A percentile compares a stretch with the other conserved stretches of the same genome.
Evolutionary conservation across 2,113 vertebrate genomes (phyloP).

Genomic region (Rousettus leschenaultii): DNA sequence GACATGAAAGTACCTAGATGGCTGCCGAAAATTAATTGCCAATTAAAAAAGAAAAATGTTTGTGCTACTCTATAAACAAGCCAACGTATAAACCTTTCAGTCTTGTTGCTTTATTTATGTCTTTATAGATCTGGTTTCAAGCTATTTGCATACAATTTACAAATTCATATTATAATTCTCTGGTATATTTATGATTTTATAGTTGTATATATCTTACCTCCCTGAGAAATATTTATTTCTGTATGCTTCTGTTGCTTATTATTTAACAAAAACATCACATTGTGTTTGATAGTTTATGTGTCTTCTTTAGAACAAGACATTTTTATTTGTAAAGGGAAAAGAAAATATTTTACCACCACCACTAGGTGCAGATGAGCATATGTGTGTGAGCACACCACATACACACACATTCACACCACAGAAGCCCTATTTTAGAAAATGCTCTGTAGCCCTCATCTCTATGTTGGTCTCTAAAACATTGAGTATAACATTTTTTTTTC

Average conservation of each 20-base stretch:
- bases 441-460: not conserved
- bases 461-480: not conserved
- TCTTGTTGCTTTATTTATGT: conserved; percentile 88
- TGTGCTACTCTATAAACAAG: conserved; percentile 90
- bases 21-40: conserved; percentile 91
- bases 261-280: conserved; percentile 88
- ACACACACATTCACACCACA: not conserved
- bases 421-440: not conserved
- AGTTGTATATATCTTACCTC: conserved; percentile 88
- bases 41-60: conserved; percentile 93
- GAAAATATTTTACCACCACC: conserved; percentile 56
- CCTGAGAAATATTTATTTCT: conserved; percentile 88
- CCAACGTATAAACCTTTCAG: conserved; percentile 88
- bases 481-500: not conserved
- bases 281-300: conserved; percentile 85
- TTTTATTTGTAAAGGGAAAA: conserved; percentile 77
- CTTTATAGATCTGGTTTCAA: conserved; percentile 88
- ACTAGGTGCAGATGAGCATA: not conserved
- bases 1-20: conserved; percentile 90
- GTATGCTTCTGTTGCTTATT: conserved; percentile 84
- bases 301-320: conserved; percentile 80
- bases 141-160: conserved; percentile 90
- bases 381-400: fast-evolving
- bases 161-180: conserved; percentile 88
- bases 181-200: conserved; percentile 87